Percentiles rank a stretch among this genome's conserved stretches.
These are phyloP conservation scores for Panulirus ornatus DNA, from an alignment of 1,140 invertebrate species.

Conservation along the genomic window DNA sequence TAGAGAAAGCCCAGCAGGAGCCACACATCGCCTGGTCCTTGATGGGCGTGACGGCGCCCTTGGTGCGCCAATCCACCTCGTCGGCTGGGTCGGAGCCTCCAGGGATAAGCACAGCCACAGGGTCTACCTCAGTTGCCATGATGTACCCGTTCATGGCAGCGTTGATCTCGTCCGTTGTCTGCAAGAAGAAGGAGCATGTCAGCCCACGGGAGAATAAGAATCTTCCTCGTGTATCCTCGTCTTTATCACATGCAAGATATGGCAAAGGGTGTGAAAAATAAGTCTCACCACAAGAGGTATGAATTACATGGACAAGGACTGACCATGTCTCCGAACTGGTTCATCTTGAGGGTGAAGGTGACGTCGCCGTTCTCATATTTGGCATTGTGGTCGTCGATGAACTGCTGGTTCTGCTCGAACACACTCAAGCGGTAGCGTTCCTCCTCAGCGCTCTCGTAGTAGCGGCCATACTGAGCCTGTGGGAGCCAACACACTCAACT, in stretches of 20 bases:
- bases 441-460: constrained; percentile 4
- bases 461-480: constrained; percentile 25
- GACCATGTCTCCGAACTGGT: constrained; percentile 54
- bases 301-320: neutral
- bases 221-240: no score
- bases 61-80: constrained; percentile 78
- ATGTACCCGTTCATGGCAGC: neutral
- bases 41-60: constrained; percentile 78
- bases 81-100: no score
- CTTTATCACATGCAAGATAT: no score
- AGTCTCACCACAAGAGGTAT: no score
- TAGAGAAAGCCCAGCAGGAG: constrained; percentile 78
- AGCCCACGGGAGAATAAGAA: no score
- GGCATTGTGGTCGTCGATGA: constrained; percentile 42
- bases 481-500: no score
- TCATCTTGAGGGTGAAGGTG: constrained; percentile 50
- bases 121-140: neutral
- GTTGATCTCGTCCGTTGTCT: constrained; percentile 20
- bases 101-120: neutral
- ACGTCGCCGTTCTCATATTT: constrained; percentile 20
- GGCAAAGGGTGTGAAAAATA: no score
- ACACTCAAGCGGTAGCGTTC: constrained; percentile 22
- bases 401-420: constrained; percentile 46
- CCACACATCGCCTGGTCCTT: constrained; percentile 79
- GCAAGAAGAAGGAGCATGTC: neutral